A percentile compares a stretch with the other conserved stretches of the same genome.
These are phyloP conservation scores for Dissostichus mawsoni DNA, from an alignment of 2,113 vertebrate species.

Conservation along the genomic window DNA sequence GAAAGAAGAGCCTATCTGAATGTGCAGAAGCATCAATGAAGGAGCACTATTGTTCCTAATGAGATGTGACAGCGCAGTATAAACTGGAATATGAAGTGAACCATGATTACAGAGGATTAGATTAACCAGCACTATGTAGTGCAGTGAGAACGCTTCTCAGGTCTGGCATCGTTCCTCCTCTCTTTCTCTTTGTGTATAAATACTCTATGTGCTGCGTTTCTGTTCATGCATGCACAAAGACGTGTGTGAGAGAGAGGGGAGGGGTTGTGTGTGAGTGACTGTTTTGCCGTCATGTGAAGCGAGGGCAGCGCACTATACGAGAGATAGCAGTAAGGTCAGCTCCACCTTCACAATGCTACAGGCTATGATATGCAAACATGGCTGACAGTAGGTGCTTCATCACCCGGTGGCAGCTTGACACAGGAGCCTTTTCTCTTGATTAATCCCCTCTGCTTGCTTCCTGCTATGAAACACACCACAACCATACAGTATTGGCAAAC, in stretches of 20 bases:
- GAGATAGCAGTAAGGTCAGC: constrained; percentile 76
- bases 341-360: constrained; percentile 75
- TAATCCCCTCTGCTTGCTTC: constrained; percentile 62
- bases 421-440: constrained; percentile 70
- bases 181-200: constrained; percentile 50
- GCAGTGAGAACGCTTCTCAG: constrained; percentile 65
- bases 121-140: constrained; percentile 75
- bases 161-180: constrained; percentile 61
- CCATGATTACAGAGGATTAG: constrained; percentile 79
- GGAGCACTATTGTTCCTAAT: constrained; percentile 71
- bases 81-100: constrained; percentile 80
- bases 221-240: constrained; percentile 51
- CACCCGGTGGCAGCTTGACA: constrained; percentile 70
- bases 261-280: constrained; percentile 34
- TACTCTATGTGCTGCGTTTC: constrained; percentile 50
- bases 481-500: constrained; percentile 31
- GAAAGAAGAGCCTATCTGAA: constrained; percentile 52
- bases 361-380: constrained; percentile 76
- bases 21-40: constrained; percentile 70
- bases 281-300: constrained; percentile 48
- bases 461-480: constrained; percentile 38
- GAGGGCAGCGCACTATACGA: constrained; percentile 44
- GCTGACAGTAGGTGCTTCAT: constrained; percentile 79
- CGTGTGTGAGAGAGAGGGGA: constrained; percentile 11
- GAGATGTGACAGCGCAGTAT: constrained; percentile 75